These are phyloP conservation scores for Erythrolamprus reginae DNA, from an alignment of 2,113 vertebrate species.

Conservation along the genomic window DNA sequence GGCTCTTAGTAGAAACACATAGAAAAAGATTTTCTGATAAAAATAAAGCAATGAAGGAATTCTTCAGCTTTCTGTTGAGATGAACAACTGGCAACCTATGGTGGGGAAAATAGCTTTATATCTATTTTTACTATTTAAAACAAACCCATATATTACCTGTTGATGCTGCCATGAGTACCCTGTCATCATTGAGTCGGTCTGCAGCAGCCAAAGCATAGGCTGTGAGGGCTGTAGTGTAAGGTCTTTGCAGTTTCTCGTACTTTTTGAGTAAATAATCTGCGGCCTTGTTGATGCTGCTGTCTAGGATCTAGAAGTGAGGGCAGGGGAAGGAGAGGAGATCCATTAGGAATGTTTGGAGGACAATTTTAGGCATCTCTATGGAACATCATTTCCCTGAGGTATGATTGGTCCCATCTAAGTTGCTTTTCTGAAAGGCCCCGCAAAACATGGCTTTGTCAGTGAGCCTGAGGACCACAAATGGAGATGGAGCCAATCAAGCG, in stretches of 20 bases:
- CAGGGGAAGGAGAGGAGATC: background rate
- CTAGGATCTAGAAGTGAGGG: conserved; percentile 61
- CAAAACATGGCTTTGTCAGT: background rate
- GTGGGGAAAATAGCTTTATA: background rate
- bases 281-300: conserved; percentile 65
- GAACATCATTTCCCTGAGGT: background rate
- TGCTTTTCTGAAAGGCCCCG: background rate
- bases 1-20: background rate
- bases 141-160: background rate
- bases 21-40: background rate
- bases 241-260: conserved; percentile 65
- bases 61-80: background rate
- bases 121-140: background rate
- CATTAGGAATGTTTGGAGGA: background rate
- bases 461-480: background rate
- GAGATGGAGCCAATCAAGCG: background rate
- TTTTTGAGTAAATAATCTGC: conserved; percentile 58
- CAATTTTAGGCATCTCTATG: background rate
- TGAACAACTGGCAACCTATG: background rate
- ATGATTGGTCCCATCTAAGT: background rate
- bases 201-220: conserved; percentile 78
- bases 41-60: too few relatives aligned
- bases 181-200: conserved; percentile 29
- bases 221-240: conserved; percentile 79
- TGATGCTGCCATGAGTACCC: background rate